phyloP scores from a whole-genome alignment of 2,888 invertebrate genomes.

The Ichneumon xanthorius region DNA sequence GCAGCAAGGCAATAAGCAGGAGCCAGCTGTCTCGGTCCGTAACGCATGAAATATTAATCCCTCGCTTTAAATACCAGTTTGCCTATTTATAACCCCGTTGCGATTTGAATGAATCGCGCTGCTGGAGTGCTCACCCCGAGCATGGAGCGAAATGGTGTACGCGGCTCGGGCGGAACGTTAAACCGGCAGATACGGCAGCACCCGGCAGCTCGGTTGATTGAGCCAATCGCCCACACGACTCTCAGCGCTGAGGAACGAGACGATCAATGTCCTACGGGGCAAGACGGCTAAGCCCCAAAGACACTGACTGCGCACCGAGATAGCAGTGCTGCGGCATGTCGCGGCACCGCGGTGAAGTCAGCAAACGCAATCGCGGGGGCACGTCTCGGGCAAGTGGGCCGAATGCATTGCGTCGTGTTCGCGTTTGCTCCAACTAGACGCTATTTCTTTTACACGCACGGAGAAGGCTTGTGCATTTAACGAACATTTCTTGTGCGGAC shows the following conservation, averaged over 20 bases:
- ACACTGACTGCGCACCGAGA: conserved; percentile 31
- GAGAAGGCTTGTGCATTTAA: neutral
- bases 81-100: conserved; percentile 75
- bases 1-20: conserved; percentile 36
- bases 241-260: conserved; percentile 49
- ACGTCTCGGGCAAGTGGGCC: conserved; percentile 64
- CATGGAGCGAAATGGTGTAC: conserved; percentile 49
- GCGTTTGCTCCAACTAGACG: conserved; percentile 53
- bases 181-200: conserved; percentile 30
- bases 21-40: conserved; percentile 59
- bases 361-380: conserved; percentile 57
- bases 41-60: conserved; percentile 70
- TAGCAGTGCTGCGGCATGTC: neutral
- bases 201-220: conserved; percentile 60
- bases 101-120: conserved; percentile 65
- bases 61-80: conserved; percentile 71
- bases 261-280: conserved; percentile 26
- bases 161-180: conserved; percentile 31
- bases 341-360: neutral
- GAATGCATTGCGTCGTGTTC: conserved; percentile 62
- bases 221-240: conserved; percentile 62
- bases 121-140: conserved; percentile 53
- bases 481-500: no score
- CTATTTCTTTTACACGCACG: conserved; percentile 41
- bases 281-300: conserved; percentile 25